These are phyloP conservation scores for Caerostris extrusa DNA, from an alignment of 1,140 invertebrate genomes.

Conservation along the genomic window DNA sequence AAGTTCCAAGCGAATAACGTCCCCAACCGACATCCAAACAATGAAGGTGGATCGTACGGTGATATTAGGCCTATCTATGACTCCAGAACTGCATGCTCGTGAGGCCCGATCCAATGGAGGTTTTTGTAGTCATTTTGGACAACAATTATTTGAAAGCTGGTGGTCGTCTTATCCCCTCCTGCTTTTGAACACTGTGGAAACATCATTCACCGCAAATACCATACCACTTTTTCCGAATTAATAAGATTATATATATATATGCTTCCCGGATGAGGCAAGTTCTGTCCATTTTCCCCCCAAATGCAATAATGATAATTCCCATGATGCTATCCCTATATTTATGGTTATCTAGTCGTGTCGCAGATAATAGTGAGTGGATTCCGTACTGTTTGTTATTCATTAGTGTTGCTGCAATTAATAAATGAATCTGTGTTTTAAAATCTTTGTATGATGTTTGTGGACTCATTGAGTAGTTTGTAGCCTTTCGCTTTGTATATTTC, in stretches of 20 bases:
- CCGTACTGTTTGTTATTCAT: neutral
- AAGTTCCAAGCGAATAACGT: constrained; percentile 65
- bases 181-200: neutral
- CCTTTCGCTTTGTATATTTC: constrained; percentile 50
- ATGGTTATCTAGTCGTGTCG: constrained; percentile 35
- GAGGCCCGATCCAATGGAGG: constrained; percentile 20
- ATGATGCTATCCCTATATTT: neutral
- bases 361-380: neutral
- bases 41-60: constrained; percentile 66
- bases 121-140: constrained; percentile 40
- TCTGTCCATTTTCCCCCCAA: neutral
- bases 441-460: constrained; percentile 27
- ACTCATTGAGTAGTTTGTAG: constrained; percentile 30
- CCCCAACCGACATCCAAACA: constrained; percentile 58
- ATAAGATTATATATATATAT: neutral
- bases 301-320: neutral
- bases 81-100: constrained; percentile 75
- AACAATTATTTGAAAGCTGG: neutral
- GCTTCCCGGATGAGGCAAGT: neutral
- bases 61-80: constrained; percentile 77
- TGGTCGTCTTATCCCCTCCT: neutral
- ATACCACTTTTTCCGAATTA: neutral
- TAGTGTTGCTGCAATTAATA: neutral
- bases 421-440: neutral
- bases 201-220: constrained; percentile 47